Evolutionary conservation across 1,140 invertebrate genomes (phyloP).

Genomic region (Aphaenogaster rudis): DNA sequence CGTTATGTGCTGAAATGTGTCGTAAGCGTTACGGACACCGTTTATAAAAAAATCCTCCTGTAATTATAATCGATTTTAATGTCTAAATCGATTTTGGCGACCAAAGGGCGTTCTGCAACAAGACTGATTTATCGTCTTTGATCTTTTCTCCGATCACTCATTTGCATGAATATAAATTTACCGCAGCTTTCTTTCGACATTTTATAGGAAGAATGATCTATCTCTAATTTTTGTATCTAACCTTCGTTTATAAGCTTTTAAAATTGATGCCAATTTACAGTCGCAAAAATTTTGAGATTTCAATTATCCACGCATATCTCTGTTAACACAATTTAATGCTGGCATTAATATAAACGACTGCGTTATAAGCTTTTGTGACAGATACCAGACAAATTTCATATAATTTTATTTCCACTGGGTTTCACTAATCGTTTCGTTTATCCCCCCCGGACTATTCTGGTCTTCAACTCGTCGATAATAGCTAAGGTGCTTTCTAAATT

Average conservation of each 20-base stretch:
- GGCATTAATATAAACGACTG: not conserved
- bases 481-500: not conserved
- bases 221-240: not conserved
- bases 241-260: not conserved
- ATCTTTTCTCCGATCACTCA: not conserved
- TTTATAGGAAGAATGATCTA: not conserved
- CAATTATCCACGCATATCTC: not conserved
- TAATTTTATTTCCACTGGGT: slow-evolving; percentile 5
- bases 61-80: slow-evolving; percentile 13
- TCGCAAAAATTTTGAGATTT: not conserved
- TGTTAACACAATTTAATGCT: not conserved
- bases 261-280: slow-evolving; percentile 3
- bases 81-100: not conserved
- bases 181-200: not conserved
- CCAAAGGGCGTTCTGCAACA: not conserved
- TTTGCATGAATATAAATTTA: not conserved
- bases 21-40: not conserved
- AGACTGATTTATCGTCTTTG: slow-evolving; percentile 20
- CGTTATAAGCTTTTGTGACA: not conserved
- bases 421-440: not conserved
- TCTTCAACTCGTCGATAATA: not conserved
- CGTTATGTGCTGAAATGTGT: slow-evolving; percentile 29
- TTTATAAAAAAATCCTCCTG: not conserved
- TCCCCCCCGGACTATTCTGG: not conserved
- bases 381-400: not conserved